phyloP scores from a whole-genome alignment of 2,888 invertebrate species.

The Nomada ferruginata region DNA sequence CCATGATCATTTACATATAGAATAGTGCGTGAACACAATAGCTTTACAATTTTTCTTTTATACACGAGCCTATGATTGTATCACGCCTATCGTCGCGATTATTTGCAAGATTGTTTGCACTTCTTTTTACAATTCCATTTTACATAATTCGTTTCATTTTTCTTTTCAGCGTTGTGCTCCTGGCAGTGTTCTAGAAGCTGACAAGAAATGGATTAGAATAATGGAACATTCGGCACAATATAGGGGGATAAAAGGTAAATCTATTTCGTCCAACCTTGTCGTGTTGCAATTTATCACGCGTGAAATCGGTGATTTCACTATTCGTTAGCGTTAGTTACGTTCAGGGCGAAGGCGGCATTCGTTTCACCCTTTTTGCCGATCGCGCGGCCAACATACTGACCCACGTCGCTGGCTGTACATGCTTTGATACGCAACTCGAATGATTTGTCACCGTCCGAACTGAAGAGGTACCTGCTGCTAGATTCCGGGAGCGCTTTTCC shows the following conservation, averaged over 20 bases:
- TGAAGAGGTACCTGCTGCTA: slow-evolving; percentile 91
- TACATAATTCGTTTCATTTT: slow-evolving; percentile 54
- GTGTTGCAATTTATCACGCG: slow-evolving; percentile 31
- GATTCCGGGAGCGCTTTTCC: slow-evolving; percentile 94
- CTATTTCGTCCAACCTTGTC: slow-evolving; percentile 45
- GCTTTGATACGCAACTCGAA: slow-evolving; percentile 92
- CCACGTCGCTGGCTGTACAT: slow-evolving; percentile 91
- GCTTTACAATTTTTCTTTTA: slow-evolving; percentile 47
- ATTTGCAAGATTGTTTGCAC: slow-evolving; percentile 29
- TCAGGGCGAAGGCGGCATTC: slow-evolving; percentile 93
- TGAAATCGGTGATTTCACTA: slow-evolving; percentile 78
- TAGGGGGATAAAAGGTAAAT: background rate
- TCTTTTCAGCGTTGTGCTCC: slow-evolving; percentile 32
- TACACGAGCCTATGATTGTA: slow-evolving; percentile 47
- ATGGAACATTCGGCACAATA: background rate
- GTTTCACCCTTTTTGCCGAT: slow-evolving; percentile 94
- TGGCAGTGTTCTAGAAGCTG: slow-evolving; percentile 47
- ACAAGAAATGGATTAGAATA: slow-evolving; percentile 34
- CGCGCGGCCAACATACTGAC: slow-evolving; percentile 94
- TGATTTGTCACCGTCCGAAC: slow-evolving; percentile 91
- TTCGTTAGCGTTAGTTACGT: slow-evolving; percentile 88
- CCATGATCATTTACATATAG: slow-evolving; percentile 72
- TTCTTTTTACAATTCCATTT: slow-evolving; percentile 60
- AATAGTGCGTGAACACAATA: slow-evolving; percentile 54
- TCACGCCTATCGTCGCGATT: slow-evolving; percentile 34